Base-by-base conservation (phyloP, 2,888 invertebrate species). In the Empis stercorea region DNA sequence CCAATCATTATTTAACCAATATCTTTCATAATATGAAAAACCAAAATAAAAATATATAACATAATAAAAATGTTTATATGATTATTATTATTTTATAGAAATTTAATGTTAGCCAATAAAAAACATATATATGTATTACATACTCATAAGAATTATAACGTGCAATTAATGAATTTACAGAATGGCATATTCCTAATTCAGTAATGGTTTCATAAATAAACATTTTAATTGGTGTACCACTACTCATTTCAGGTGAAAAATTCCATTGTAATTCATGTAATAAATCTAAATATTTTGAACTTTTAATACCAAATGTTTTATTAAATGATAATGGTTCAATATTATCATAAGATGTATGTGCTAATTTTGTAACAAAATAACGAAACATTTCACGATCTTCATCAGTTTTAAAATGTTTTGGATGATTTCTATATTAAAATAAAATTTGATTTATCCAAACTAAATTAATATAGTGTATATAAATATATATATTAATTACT, bases 101-200 rank as follows among this genome's bases (percentile, higher is more conserved):
- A n/a, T n/a, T n/a, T n/a, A n/a, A n/a, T n/a, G n/a, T n/a, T n/a
- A n/a, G n/a, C n/a, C n/a, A n/a, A n/a, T n/a, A n/a, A n/a, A n/a
- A n/a, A n/a, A n/a, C n/a, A n/a, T n/a, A n/a, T n/a, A n/a, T n/a
- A n/a, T n/a, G n/a, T n/a, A n/a, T n/a, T n/a, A 27, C 60, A 48
- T 49, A 68, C 60, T 61, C 56, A 40, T 59, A 66, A 17, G 67
- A 57, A 51, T 62, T 68, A 49, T 68, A 69, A 34, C 74, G 61
- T 1, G 81, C 79, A 30, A 78, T 71, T 55, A 76, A 70, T 0
- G 82, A 81, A 59, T 83, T 83, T 43, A 80, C 76, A 17, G 80
- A 71, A 60, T 80, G 80, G 55, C 84, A 84, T 47, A 81, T 62
- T 2, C 84, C 84, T 71, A 80, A 75, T 61, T 84, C 84, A 0